These are phyloP conservation scores for Drosophila histrio DNA, from an alignment of 2,888 invertebrate genomes.

Conservation along the genomic window DNA sequence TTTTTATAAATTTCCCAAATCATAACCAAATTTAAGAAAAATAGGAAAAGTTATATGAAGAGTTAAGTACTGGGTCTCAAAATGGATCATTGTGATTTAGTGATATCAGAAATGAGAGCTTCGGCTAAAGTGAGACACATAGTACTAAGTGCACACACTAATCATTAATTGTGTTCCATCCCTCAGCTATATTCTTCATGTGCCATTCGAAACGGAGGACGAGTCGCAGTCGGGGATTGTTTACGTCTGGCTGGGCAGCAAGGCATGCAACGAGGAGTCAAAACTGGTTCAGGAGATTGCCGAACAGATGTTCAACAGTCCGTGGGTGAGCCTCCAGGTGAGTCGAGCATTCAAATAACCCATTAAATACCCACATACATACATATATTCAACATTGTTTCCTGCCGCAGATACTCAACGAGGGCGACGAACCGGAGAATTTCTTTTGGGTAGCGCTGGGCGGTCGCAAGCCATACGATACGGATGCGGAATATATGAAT, in stretches of 20 bases:
- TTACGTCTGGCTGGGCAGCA: constrained; percentile 97
- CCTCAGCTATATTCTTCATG: constrained; percentile 96
- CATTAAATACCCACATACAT: background rate
- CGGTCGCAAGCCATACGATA: constrained; percentile 95
- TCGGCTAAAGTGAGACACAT: background rate
- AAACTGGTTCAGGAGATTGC: constrained; percentile 95
- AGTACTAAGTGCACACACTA: too few relatives aligned
- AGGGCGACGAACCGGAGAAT: constrained; percentile 98
- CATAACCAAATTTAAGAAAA: too few relatives aligned
- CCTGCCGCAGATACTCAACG: constrained; percentile 88
- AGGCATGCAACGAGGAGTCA: constrained; percentile 93
- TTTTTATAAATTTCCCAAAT: too few relatives aligned
- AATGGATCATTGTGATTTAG: background rate
- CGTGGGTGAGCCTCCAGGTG: constrained; percentile 91
- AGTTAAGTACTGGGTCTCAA: too few relatives aligned
- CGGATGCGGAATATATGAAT: constrained; percentile 95
- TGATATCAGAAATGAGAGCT: background rate
- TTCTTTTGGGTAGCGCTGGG: constrained; percentile 99
- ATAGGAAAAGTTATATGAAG: too few relatives aligned
- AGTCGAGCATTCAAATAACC: constrained; percentile 61
- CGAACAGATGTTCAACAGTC: constrained; percentile 94
- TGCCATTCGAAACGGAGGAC: constrained; percentile 94
- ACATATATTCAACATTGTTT: background rate
- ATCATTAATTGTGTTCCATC: too few relatives aligned
- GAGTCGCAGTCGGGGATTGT: constrained; percentile 93